Conservation (phyloP, 2,888 invertebrate genomes). For the Cephus rjabovi region DNA sequence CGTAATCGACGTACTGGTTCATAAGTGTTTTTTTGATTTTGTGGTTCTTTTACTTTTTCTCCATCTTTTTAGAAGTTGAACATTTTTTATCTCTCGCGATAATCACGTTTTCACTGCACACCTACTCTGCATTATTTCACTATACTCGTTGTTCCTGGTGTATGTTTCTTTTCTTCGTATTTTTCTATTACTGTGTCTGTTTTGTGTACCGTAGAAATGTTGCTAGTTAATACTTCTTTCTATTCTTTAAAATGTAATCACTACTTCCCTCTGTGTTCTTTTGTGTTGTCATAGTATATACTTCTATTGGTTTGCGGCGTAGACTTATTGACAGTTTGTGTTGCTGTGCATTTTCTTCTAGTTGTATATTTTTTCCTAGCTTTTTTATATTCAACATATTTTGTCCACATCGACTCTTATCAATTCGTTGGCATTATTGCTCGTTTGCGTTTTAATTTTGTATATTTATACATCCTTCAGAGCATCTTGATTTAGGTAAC, state of each 20-base stretch:
- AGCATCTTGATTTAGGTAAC: neutral
- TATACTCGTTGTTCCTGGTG: neutral
- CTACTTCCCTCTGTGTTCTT: neutral
- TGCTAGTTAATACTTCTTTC: neutral
- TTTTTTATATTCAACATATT: neutral
- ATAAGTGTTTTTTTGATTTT: constrained; percentile 49
- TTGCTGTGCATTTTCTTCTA: neutral
- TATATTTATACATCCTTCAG: neutral
- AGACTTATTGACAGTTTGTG: neutral
- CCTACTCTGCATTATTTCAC: neutral
- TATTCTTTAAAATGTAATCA: neutral
- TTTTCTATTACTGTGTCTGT: neutral
- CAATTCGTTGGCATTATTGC: neutral
- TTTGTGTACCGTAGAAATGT: constrained; percentile 2
- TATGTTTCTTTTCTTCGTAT: neutral
- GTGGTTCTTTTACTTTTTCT: constrained; percentile 25
- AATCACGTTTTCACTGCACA: neutral
- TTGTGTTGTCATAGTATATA: neutral
- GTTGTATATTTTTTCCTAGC: neutral
- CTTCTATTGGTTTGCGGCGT: neutral
- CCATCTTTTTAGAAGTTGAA: constrained; percentile 7
- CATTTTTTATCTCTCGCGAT: neutral
- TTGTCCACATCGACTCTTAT: neutral
- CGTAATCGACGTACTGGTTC: constrained; percentile 41
- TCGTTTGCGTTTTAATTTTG: neutral